Base-by-base conservation (phyloP, 2,888 invertebrate species). In the Polyploca ridens region DNA sequence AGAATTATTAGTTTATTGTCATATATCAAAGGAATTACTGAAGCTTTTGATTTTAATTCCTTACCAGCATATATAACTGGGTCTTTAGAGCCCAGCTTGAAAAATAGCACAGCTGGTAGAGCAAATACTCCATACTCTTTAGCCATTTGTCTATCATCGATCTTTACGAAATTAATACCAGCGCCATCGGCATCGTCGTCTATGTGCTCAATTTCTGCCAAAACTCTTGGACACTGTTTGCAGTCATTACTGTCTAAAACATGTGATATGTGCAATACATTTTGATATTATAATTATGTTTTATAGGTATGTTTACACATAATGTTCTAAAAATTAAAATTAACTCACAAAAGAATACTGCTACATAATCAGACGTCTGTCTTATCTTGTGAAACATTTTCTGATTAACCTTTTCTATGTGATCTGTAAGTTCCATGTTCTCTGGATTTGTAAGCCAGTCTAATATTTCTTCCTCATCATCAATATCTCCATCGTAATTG, bases 381-480 rank as follows among this genome's bases (percentile, higher is more conserved):
- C 97, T 95, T 78, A 98, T 97, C 89, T 98, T 98, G 69, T 98
- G 97, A 83, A 98, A 98, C 98, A 98, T 98, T 91, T 98, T 98
- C 65, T 95, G 95, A 85, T 98, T 98, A 14, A 98, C 98, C 84
- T 97, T 96, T 87, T 98, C 98, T 64, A 98, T 98, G 75, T 97
- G 97, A 89, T 98, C 98, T 6, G 97, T 98, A 68, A 98, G 94
- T 89, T 98, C 98, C 98, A 98, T 98, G 78, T 98, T 98, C 79
- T 97, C 97, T 0, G 98, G 98, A 86, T 98, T 97, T 0, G 98
- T 98, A 14, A 98, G 90, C 98, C 98, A 98, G 84, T 98, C 98
- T 41, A 98, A 94, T 65, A 98, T 95, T 89, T 98, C 98, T 86
- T 98, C 98, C 79, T 98, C 98, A 77, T 98, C 98, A 77, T 98